These are phyloP conservation scores for Aspidiotus rigidus DNA, from an alignment of 2,888 invertebrate genomes.

Conservation along the genomic window DNA sequence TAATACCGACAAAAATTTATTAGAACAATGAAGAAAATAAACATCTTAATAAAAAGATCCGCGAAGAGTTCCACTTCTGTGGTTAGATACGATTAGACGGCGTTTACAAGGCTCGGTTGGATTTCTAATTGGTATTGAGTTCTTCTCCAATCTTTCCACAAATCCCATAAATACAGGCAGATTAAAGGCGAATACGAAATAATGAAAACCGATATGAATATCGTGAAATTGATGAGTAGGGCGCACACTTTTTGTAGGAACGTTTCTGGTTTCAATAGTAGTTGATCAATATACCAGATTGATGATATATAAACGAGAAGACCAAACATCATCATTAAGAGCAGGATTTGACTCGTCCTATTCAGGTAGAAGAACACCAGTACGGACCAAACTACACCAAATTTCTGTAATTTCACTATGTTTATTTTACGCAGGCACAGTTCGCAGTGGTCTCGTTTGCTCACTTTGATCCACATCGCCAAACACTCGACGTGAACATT, in stretches of 20 bases:
- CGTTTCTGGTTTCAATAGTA: slow-evolving; percentile 7
- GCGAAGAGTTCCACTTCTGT: no score
- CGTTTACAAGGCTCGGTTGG: neutral
- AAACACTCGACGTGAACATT: slow-evolving; percentile 24
- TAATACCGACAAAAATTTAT: no score
- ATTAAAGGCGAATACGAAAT: slow-evolving; percentile 24
- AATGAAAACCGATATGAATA: slow-evolving; percentile 24
- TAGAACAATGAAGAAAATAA: no score
- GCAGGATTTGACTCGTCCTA: slow-evolving; percentile 15
- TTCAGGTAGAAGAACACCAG: slow-evolving; percentile 12
- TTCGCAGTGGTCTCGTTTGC: slow-evolving; percentile 26
- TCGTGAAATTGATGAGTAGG: slow-evolving; percentile 16
- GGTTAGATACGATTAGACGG: no score
- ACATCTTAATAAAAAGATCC: no score
- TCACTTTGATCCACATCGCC: slow-evolving; percentile 19
- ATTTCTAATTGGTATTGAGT: slow-evolving; percentile 16
- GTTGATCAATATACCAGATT: slow-evolving; percentile 17
- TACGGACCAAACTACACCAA: slow-evolving; percentile 12
- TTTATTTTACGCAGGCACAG: slow-evolving; percentile 19
- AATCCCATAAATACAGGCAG: slow-evolving; percentile 23
- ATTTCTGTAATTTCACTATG: slow-evolving; percentile 21
- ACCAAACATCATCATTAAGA: slow-evolving; percentile 4
- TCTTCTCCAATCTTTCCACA: slow-evolving; percentile 25
- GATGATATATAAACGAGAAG: slow-evolving; percentile 6
- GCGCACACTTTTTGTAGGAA: slow-evolving; percentile 1